A percentile compares a stretch with the other conserved stretches of the same genome.
Conservation (phyloP, 2,888 invertebrate species). For the Lasioglossum zephyrum region DNA sequence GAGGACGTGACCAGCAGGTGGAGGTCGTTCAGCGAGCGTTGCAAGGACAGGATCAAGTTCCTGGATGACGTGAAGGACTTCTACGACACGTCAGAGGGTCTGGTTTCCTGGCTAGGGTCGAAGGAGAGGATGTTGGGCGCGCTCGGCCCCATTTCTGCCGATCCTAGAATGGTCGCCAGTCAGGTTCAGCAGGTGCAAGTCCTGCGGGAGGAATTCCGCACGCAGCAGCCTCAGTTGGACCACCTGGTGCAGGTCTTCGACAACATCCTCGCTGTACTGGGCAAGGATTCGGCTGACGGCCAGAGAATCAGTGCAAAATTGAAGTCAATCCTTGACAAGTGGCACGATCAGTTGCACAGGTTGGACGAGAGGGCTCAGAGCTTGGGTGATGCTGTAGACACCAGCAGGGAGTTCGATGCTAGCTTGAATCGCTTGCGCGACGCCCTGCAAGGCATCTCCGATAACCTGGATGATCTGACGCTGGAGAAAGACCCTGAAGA, state of each 20-base stretch:
- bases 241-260: slow-evolving; percentile 93
- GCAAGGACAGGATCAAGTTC: slow-evolving; percentile 90
- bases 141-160: slow-evolving; percentile 97
- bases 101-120: slow-evolving; percentile 94
- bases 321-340: slow-evolving; percentile 89
- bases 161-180: slow-evolving; percentile 97
- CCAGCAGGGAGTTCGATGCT: slow-evolving; percentile 96
- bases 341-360: slow-evolving; percentile 92
- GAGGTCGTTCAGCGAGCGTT: slow-evolving; percentile 93
- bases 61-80: slow-evolving; percentile 96
- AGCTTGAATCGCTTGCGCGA: slow-evolving; percentile 93
- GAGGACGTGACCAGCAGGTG: slow-evolving; percentile 93
- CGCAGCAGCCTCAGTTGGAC: slow-evolving; percentile 95
- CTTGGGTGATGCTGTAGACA: slow-evolving; percentile 95
- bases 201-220: slow-evolving; percentile 96
- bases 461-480: slow-evolving; percentile 93
- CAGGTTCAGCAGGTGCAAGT: slow-evolving; percentile 97
- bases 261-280: slow-evolving; percentile 88
- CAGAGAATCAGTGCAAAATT: slow-evolving; percentile 90
- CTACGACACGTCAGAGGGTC: slow-evolving; percentile 93
- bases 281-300: slow-evolving; percentile 87
- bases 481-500: slow-evolving; percentile 94
- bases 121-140: slow-evolving; percentile 98
- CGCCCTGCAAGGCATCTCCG: slow-evolving; percentile 94
- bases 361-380: slow-evolving; percentile 95